phyloP scores from a whole-genome alignment of 1,140 invertebrate species.

The Drosophila ficusphila region DNA sequence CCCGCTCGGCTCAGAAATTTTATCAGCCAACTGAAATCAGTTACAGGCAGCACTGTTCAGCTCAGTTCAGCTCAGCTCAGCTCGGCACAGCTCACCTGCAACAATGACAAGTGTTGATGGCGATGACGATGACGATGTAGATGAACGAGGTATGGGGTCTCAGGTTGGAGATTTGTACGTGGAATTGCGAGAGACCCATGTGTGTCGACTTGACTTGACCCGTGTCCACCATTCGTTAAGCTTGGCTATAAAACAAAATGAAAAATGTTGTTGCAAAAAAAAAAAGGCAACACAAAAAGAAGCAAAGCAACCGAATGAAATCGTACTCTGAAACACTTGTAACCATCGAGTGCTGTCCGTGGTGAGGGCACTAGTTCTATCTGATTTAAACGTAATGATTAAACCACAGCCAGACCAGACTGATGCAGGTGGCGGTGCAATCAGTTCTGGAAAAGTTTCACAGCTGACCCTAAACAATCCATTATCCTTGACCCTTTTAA shows the following conservation, averaged over 20 bases:
- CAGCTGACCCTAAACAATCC: constrained; percentile 29
- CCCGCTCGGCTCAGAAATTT: constrained; percentile 37
- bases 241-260: constrained; percentile 73
- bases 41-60: constrained; percentile 48
- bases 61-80: too few relatives aligned
- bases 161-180: constrained; percentile 39
- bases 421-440: constrained; percentile 44
- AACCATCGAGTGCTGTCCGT: constrained; percentile 19
- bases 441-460: constrained; percentile 65
- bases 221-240: constrained; percentile 41
- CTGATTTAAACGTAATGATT: constrained; percentile 80
- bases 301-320: not conserved
- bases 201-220: constrained; percentile 59
- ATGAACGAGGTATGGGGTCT: constrained; percentile 38
- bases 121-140: constrained; percentile 30
- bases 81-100: constrained; percentile 65
- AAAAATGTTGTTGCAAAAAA: constrained; percentile 76
- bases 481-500: constrained; percentile 63
- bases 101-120: constrained; percentile 74
- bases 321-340: constrained; percentile 39
- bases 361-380: constrained; percentile 42
- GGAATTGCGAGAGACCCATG: constrained; percentile 44
- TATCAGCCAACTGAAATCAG: constrained; percentile 74
- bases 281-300: constrained; percentile 6
- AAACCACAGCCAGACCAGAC: constrained; percentile 40